Base-by-base conservation (phyloP, 2,797 vertebrate species). In the Philypnodon macrostomus region DNA sequence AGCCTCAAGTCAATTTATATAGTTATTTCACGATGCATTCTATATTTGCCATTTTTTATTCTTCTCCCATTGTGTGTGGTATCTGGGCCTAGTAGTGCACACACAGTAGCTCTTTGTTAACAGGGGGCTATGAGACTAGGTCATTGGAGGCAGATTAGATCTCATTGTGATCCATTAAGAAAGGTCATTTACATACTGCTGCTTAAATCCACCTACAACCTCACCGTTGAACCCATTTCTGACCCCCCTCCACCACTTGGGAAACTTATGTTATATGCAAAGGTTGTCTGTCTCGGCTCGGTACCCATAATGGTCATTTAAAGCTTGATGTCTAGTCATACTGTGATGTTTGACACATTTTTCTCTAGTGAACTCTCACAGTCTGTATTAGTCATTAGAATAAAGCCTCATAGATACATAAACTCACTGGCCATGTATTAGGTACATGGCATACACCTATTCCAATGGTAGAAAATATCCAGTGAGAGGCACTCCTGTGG, bases 151-250 rank as follows among this genome's bases (percentile, higher is more conserved):
- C 77, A 75, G 77, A 85, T 86, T 84, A 84, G 74, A 49, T 49
- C 56, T 83, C 62, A 81, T 79, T 84, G 84, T 81, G 84, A 82
- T 84, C 80, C 81, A 77, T 81, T 85, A 82, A 73, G 57, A 75
- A 59, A 62, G 75, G 63, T 76, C 74, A 68, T 78, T 80, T 79
- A 77, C 77, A 78, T 63, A 70, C 73, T 64, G 67, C 58, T 48
- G 59, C 64, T 59, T 65, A 80, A 84, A 88, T 86, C 81, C 75
- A 87, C 81, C 72, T 49, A 55, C 73, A 77, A 82, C 81, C 86
- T 62, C 57, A 39, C 48, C 67, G 4, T 15, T 67, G 63, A 77
- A 73, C 74, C 60, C 53, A 4, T 58, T 56, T 47, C 32, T 55
- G 17, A 50, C 17, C 55, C 66, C 7, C 65, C 41, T 47, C 56